A percentile compares a stretch with the other conserved stretches of the same genome.
Evolutionary conservation across 2,888 invertebrate species (phyloP).

Genomic region (Tetanocera ferruginea): DNA sequence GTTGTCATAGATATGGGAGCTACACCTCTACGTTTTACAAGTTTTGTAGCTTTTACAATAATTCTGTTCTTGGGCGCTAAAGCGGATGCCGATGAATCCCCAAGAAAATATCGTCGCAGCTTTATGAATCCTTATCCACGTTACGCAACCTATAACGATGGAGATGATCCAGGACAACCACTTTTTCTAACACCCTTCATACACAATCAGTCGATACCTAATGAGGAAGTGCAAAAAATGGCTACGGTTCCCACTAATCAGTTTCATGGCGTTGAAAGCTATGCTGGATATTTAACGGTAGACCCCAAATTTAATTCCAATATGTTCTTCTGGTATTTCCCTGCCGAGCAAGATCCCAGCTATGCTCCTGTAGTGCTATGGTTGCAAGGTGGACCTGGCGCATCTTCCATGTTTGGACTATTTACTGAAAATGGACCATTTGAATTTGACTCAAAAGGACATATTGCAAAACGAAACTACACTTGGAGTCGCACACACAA

Average conservation of each 20-base stretch:
- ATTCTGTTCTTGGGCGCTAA: background rate
- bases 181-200: conserved; percentile 65
- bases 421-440: conserved; percentile 90
- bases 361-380: conserved; percentile 83
- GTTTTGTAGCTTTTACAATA: background rate
- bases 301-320: conserved; percentile 83
- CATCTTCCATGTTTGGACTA: conserved; percentile 83
- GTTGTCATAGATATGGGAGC: too few relatives aligned
- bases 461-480: conserved; percentile 75
- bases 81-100: conserved; percentile 16
- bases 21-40: too few relatives aligned
- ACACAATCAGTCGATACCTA: conserved; percentile 63
- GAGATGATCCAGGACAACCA: conserved; percentile 71
- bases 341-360: conserved; percentile 73
- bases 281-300: conserved; percentile 83
- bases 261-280: conserved; percentile 70
- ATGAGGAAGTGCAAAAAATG: conserved; percentile 68
- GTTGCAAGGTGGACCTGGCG: conserved; percentile 90
- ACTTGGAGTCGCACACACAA: conserved; percentile 83
- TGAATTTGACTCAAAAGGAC: conserved; percentile 70
- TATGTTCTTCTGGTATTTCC: conserved; percentile 94
- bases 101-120: conserved; percentile 53
- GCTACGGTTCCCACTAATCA: conserved; percentile 63
- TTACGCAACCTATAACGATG: conserved; percentile 57
- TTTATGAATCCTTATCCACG: conserved; percentile 69